These are phyloP conservation scores for Melanotaenia duboulayi DNA, from an alignment of 2,113 vertebrate species.

Conservation along the genomic window DNA sequence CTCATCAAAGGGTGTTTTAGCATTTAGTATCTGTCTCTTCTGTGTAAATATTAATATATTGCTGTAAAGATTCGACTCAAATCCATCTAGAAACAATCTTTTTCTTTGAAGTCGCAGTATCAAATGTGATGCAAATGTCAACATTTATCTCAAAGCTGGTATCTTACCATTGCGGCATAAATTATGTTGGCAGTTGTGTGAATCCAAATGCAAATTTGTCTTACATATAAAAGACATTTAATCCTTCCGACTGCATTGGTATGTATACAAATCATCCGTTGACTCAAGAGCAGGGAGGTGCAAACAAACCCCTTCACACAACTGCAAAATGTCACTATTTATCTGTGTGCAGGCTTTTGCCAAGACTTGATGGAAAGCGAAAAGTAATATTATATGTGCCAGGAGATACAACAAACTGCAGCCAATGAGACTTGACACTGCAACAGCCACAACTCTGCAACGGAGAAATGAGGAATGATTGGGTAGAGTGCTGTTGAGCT, in stretches of 20 bases:
- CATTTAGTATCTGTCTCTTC: not conserved
- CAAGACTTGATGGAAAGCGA: constrained; percentile 76
- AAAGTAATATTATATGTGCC: constrained; percentile 78
- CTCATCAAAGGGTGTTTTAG: not conserved
- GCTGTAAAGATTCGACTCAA: constrained; percentile 22
- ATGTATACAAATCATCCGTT: constrained; percentile 67
- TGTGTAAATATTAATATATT: not conserved
- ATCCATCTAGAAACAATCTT: constrained; percentile 26
- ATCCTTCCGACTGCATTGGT: constrained; percentile 50
- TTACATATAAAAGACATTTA: constrained; percentile 66
- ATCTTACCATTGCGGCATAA: constrained; percentile 45
- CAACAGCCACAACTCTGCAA: constrained; percentile 49
- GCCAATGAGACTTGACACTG: constrained; percentile 74
- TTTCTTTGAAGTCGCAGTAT: constrained; percentile 32
- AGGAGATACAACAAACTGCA: constrained; percentile 63
- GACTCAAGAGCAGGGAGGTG: constrained; percentile 38
- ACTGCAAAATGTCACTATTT: constrained; percentile 71
- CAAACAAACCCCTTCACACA: constrained; percentile 60
- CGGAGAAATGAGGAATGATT: constrained; percentile 72
- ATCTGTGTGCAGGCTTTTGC: constrained; percentile 56
- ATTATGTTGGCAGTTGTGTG: constrained; percentile 45
- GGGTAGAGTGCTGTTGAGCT: constrained; percentile 62
- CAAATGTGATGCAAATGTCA: constrained; percentile 49
- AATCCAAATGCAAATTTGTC: constrained; percentile 68
- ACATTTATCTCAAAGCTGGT: constrained; percentile 51